Conservation (phyloP, 2,113 vertebrate genomes). For the Sakesphorus luctuosus region DNA sequence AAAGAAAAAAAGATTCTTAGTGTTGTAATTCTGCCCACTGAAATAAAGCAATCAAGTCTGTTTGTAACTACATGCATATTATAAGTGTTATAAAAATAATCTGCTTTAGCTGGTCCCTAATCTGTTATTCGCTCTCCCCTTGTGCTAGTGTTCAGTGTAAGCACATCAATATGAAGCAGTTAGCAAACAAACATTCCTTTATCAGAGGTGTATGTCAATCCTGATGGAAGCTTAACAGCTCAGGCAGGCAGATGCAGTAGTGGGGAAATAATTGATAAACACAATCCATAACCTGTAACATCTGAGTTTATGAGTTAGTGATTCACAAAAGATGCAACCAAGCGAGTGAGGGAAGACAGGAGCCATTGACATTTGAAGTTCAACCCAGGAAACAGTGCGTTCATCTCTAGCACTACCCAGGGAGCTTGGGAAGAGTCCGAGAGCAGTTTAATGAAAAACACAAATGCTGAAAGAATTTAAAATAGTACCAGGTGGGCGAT, state of each 20-base stretch:
- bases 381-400: not conserved
- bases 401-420: not conserved
- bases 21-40: not conserved
- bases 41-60: not conserved
- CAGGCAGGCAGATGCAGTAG: constrained; percentile 14
- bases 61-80: constrained; percentile 22
- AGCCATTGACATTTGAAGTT: not conserved
- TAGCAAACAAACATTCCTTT: constrained; percentile 52
- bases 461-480: not conserved
- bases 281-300: too few species aligned
- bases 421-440: not conserved
- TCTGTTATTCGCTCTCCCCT: constrained; percentile 48
- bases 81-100: constrained; percentile 56
- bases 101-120: constrained; percentile 37
- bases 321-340: not conserved
- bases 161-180: constrained; percentile 62
- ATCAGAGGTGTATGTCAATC: not conserved
- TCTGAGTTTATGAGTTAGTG: not conserved
- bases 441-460: not conserved
- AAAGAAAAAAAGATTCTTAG: not conserved
- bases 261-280: constrained; percentile 16
- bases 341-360: not conserved
- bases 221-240: not conserved
- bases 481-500: not conserved
- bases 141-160: constrained; percentile 39